Evolutionary conservation across 2,797 vertebrate species (phyloP).

Genomic region (Anguilla megastoma): DNA sequence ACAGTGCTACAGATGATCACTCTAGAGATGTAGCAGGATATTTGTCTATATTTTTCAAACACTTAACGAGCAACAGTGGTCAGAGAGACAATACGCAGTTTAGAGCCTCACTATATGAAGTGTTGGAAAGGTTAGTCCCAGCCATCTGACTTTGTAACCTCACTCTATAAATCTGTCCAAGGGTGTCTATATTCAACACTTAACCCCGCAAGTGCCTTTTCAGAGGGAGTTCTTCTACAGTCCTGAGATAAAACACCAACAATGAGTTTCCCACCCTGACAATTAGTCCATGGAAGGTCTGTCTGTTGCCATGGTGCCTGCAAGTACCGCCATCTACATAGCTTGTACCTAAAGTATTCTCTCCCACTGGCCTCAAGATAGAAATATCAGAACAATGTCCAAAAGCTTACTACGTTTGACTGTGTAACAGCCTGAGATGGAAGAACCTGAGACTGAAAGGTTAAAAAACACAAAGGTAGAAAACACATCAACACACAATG

Average conservation of each 20-base stretch:
- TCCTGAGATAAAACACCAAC: neutral
- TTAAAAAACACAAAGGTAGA: neutral
- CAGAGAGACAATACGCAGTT: neutral
- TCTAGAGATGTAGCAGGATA: neutral
- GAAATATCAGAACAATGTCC: neutral
- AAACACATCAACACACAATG: neutral
- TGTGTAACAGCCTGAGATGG: neutral
- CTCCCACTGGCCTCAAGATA: neutral
- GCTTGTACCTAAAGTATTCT: neutral
- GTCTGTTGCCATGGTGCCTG: conserved; percentile 14
- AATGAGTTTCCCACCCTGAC: conserved; percentile 2
- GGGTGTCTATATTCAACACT: neutral
- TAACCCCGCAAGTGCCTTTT: neutral
- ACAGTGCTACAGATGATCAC: neutral
- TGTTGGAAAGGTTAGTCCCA: neutral
- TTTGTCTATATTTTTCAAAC: neutral
- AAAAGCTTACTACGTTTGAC: neutral
- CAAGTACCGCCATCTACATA: neutral
- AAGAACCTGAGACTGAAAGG: neutral
- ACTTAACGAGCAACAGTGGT: neutral
- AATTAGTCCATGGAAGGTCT: conserved; percentile 11
- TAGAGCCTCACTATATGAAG: conserved; percentile 8
- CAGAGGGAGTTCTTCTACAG: neutral
- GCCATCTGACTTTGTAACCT: neutral
- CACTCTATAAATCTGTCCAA: conserved; percentile 13